These are phyloP conservation scores for Cyprichromis sp. DNA, from an alignment of 2,113 vertebrate species.

Conservation along the genomic window DNA sequence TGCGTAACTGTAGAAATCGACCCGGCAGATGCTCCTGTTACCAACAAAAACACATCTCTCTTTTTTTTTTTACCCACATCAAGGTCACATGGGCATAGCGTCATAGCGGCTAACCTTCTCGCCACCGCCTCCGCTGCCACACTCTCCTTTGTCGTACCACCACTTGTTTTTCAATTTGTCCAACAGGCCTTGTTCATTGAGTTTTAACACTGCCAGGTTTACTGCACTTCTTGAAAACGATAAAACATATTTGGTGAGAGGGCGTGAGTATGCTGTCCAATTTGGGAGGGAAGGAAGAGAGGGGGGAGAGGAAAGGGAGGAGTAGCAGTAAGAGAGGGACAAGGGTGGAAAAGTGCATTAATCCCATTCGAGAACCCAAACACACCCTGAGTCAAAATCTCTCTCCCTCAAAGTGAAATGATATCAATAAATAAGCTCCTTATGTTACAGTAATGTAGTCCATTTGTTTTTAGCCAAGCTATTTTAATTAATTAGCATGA, in stretches of 20 bases:
- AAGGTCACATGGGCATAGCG: constrained; percentile 74
- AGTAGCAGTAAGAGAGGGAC: constrained; percentile 47
- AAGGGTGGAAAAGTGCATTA: constrained; percentile 55
- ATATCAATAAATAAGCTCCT: neutral
- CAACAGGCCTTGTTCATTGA: constrained; percentile 99
- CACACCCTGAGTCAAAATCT: constrained; percentile 9
- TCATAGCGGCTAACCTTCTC: constrained; percentile 99
- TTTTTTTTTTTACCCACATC: constrained; percentile 78
- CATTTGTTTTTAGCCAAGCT: fast-evolving
- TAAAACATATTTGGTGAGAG: constrained; percentile 99
- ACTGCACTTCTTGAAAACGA: constrained; percentile 99
- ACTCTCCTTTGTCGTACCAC: constrained; percentile 99
- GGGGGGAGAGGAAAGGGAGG: constrained; percentile 62
- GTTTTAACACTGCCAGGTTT: constrained; percentile 99
- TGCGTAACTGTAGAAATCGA: neutral
- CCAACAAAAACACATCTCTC: constrained; percentile 72
- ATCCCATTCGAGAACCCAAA: constrained; percentile 15
- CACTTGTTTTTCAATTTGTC: constrained; percentile 99
- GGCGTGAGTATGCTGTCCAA: constrained; percentile 67
- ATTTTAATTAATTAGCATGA: neutral
- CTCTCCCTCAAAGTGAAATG: neutral
- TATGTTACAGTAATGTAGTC: neutral
- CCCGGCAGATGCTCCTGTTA: constrained; percentile 96
- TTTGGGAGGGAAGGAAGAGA: constrained; percentile 20
- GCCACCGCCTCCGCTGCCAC: constrained; percentile 99